Conservation (phyloP, 2,888 invertebrate genomes). For the Aricia artaxerxes region DNA sequence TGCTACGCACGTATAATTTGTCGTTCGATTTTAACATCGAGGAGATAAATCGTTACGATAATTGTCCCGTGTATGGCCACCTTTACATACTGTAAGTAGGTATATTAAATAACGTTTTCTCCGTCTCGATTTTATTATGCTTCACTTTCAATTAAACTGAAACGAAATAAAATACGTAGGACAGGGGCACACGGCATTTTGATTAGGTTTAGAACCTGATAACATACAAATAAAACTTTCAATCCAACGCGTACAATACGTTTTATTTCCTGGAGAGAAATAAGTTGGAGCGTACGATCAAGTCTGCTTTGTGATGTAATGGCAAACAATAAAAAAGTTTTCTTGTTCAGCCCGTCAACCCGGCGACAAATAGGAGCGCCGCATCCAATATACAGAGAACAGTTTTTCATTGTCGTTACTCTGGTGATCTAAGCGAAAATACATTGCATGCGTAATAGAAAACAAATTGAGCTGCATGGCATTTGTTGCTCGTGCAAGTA, state of each 20-base stretch:
- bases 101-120: background rate
- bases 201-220: slow-evolving; percentile 13
- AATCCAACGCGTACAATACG: background rate
- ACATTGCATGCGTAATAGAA: slow-evolving; percentile 12
- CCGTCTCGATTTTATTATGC: background rate
- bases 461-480: background rate
- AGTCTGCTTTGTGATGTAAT: slow-evolving; percentile 39
- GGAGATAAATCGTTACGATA: too few relatives aligned
- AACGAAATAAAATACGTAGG: background rate
- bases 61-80: too few relatives aligned
- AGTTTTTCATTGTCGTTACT: slow-evolving; percentile 16
- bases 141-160: slow-evolving; percentile 11
- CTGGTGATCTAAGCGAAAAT: slow-evolving; percentile 10
- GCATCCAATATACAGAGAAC: slow-evolving; percentile 36
- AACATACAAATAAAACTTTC: slow-evolving; percentile 15
- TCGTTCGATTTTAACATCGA: too few relatives aligned
- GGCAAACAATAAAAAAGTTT: slow-evolving; percentile 43
- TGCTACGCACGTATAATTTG: too few relatives aligned
- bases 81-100: too few relatives aligned
- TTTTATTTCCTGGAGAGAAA: slow-evolving; percentile 27
- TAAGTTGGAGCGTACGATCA: slow-evolving; percentile 36
- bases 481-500: background rate
- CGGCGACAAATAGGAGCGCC: slow-evolving; percentile 43
- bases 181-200: background rate
- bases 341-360: slow-evolving; percentile 41